Percentiles rank a stretch among this genome's conserved stretches.
These are phyloP conservation scores for Himalopsyche japonica DNA, from an alignment of 2,888 invertebrate species.

Conservation along the genomic window DNA sequence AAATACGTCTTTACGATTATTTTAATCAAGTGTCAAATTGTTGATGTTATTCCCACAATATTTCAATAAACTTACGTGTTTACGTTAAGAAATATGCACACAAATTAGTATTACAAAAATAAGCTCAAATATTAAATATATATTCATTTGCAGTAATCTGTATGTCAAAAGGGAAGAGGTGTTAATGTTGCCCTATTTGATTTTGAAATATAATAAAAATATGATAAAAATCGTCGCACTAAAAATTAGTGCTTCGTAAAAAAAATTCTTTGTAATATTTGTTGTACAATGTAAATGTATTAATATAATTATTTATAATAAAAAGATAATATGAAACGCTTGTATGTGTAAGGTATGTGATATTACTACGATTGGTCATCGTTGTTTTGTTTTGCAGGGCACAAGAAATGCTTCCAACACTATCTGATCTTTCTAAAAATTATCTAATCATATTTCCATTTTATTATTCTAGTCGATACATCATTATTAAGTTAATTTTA, in stretches of 20 bases:
- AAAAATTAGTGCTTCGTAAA: neutral
- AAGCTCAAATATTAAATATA: neutral
- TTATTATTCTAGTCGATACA: neutral
- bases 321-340: slow-evolving; percentile 25
- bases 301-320: neutral
- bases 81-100: neutral
- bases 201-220: neutral
- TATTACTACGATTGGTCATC: slow-evolving; percentile 8
- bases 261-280: neutral
- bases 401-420: slow-evolving; percentile 3
- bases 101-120: neutral
- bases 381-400: slow-evolving; percentile 1
- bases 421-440: neutral
- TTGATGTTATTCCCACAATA: too few species aligned
- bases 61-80: neutral
- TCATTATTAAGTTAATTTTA: neutral
- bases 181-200: neutral
- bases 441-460: neutral
- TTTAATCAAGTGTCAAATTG: too few species aligned
- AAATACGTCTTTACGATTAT: too few species aligned
- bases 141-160: neutral
- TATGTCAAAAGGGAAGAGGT: neutral
- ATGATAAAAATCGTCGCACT: neutral
- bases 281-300: neutral
- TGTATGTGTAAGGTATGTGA: slow-evolving; percentile 27